phyloP scores from a whole-genome alignment of 2,797 vertebrate genomes.

The Myotis daubentonii region DNA sequence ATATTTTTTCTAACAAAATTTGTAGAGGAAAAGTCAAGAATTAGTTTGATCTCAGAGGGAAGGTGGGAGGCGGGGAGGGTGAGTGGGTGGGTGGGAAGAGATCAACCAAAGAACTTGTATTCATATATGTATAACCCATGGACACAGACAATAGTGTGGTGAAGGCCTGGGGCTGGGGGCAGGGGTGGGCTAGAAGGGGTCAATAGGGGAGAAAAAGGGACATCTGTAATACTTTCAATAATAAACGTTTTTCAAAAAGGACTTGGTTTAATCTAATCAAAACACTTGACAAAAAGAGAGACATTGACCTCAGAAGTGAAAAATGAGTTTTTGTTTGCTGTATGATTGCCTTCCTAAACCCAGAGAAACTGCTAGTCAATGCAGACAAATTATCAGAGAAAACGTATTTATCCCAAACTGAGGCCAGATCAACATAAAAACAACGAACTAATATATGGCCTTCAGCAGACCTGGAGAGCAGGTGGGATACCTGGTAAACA shows the following conservation, averaged over 20 bases:
- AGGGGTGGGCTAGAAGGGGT: too few species aligned
- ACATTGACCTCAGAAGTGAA: not conserved
- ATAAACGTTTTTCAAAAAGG: too few species aligned
- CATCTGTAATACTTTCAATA: too few species aligned
- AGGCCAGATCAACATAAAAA: not conserved
- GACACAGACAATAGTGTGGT: too few species aligned
- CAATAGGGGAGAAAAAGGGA: too few species aligned
- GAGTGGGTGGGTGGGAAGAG: too few species aligned
- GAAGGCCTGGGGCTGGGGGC: too few species aligned
- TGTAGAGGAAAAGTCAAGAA: not conserved
- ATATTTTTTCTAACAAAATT: slow-evolving; percentile 21
- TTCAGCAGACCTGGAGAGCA: not conserved
- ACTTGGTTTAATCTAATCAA: not conserved
- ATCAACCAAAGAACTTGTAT: too few species aligned
- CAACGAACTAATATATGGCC: not conserved
- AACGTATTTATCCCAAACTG: not conserved
- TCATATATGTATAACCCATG: too few species aligned
- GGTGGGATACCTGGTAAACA: not conserved
- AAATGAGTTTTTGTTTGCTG: not conserved
- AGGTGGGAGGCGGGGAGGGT: too few species aligned
- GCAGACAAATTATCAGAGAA: not conserved
- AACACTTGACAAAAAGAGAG: not conserved
- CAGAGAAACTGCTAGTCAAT: not conserved
- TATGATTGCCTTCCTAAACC: not conserved
- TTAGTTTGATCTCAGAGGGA: not conserved